These are phyloP conservation scores for Macrophya alboannulata DNA, from an alignment of 2,888 invertebrate species.

Conservation along the genomic window DNA sequence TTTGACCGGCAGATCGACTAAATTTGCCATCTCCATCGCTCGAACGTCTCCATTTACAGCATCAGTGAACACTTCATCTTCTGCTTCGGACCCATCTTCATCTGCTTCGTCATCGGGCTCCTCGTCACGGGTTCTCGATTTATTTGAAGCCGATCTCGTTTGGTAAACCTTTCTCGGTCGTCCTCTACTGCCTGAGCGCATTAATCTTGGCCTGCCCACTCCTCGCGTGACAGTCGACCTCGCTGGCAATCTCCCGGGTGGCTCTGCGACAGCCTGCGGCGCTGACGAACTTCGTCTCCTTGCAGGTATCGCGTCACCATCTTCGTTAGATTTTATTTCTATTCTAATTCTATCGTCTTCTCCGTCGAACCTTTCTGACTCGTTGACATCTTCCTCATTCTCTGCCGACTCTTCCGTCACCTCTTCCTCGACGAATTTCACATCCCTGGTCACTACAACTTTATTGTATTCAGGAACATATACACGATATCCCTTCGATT, in stretches of 20 bases:
- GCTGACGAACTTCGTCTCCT: background rate
- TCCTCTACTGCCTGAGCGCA: background rate
- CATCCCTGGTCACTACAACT: no score
- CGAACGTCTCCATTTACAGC: background rate
- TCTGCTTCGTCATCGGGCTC: background rate
- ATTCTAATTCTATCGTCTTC: background rate
- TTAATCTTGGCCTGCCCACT: background rate
- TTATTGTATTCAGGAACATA: no score
- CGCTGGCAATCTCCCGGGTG: background rate
- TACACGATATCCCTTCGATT: conserved; percentile 59
- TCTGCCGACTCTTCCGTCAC: background rate
- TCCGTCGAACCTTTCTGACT: background rate
- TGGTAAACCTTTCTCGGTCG: background rate
- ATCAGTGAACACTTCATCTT: conserved; percentile 3
- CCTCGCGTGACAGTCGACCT: no score
- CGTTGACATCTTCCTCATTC: background rate
- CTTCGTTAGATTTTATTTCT: background rate
- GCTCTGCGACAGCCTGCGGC: no score
- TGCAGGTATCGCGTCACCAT: background rate
- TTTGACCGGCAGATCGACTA: background rate
- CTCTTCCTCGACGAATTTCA: conserved; percentile 46
- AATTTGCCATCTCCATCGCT: background rate
- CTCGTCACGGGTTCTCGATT: background rate
- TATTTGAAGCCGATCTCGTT: background rate
- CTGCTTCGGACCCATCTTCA: background rate